phyloP scores from a whole-genome alignment of 2,113 vertebrate genomes.

The Sitta europaea region DNA sequence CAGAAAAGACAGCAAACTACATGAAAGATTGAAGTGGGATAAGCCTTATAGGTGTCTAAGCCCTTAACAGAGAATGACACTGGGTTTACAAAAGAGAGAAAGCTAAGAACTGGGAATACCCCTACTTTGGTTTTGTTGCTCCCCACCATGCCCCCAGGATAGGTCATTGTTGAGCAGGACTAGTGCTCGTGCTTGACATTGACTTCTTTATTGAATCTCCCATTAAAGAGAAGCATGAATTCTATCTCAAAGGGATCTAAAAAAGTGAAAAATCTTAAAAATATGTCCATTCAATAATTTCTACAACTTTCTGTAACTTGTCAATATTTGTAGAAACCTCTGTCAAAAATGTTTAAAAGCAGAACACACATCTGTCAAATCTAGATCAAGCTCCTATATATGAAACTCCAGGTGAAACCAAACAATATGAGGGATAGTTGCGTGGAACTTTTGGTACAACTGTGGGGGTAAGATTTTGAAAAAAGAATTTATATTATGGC shows the following conservation, averaged over 20 bases:
- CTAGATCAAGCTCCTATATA: background rate
- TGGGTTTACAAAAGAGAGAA: background rate
- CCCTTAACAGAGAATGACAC: background rate
- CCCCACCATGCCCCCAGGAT: fast-evolving
- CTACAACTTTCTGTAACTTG: background rate
- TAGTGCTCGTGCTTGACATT: background rate
- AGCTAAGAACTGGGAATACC: background rate
- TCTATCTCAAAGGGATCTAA: background rate
- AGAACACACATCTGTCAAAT: background rate
- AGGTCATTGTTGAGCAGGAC: background rate
- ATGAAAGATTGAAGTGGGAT: background rate
- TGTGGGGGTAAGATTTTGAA: background rate
- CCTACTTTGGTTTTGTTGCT: background rate
- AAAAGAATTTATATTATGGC: background rate
- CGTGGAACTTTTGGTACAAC: background rate
- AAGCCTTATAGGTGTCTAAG: background rate
- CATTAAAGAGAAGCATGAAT: background rate
- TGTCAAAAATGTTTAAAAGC: background rate
- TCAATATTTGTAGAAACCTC: background rate
- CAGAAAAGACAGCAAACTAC: background rate
- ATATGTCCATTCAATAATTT: background rate
- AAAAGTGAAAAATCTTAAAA: background rate
- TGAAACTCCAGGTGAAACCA: background rate
- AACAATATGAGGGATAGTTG: background rate
- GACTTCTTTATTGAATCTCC: background rate